These are phyloP conservation scores for Syngnathus typhle DNA, from an alignment of 2,113 vertebrate genomes.

Conservation along the genomic window DNA sequence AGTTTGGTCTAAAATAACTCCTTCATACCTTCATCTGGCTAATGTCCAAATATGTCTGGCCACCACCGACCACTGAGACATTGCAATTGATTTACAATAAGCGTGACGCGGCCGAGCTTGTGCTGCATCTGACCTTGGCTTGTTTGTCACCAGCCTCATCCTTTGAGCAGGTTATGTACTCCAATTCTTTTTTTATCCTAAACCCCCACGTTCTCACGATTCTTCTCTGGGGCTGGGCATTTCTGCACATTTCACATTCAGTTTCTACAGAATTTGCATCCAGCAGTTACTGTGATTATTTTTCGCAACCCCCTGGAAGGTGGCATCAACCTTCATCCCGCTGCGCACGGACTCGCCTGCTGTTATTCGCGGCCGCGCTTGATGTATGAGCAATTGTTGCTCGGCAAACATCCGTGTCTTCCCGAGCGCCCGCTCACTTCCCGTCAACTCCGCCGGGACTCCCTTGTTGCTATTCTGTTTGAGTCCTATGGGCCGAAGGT, in stretches of 20 bases:
- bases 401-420: background rate
- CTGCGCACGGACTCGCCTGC: slow-evolving; percentile 34
- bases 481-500: background rate
- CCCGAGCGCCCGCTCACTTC: background rate
- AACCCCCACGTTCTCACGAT: too few relatives aligned
- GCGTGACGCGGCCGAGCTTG: slow-evolving; percentile 47
- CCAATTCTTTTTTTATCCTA: too few relatives aligned
- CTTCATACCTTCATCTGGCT: slow-evolving; percentile 17
- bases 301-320: slow-evolving; percentile 26
- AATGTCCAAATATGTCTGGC: slow-evolving; percentile 46
- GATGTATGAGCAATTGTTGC: slow-evolving; percentile 30
- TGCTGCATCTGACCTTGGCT: slow-evolving; percentile 20
- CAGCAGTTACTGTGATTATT: background rate
- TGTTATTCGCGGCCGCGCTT: slow-evolving; percentile 24
- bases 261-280: background rate
- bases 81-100: slow-evolving; percentile 72
- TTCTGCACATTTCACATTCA: background rate
- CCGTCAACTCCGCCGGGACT: background rate
- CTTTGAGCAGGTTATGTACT: background rate
- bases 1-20: slow-evolving; percentile 27
- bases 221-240: too few relatives aligned
- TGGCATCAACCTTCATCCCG: slow-evolving; percentile 37
- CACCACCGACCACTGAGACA: slow-evolving; percentile 53
- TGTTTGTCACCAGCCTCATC: background rate
- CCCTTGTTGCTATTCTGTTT: background rate